Conservation (phyloP, 2,888 invertebrate genomes). For the Ptilodon capucinus region DNA sequence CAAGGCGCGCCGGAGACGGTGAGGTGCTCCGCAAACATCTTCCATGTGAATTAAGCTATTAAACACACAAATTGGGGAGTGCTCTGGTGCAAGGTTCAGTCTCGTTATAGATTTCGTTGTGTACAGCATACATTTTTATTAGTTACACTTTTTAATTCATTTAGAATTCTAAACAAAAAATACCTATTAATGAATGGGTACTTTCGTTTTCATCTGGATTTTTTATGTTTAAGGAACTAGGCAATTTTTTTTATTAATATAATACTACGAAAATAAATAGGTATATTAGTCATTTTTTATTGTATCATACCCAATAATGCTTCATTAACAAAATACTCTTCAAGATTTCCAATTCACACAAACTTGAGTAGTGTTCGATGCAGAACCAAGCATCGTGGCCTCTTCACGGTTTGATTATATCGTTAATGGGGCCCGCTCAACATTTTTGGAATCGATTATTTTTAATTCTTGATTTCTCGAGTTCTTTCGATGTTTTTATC, state of each 20-base stretch:
- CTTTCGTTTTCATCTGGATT: too few species aligned
- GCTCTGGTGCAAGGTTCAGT: conserved; percentile 45
- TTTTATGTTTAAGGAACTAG: too few species aligned
- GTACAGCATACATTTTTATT: too few species aligned
- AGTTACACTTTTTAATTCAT: too few species aligned
- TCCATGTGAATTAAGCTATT: conserved; percentile 79
- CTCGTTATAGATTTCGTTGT: conserved; percentile 40
- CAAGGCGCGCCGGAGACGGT: conserved; percentile 46
- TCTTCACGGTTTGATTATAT: not conserved
- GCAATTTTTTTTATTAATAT: conserved; percentile 12
- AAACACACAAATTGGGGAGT: conserved; percentile 63
- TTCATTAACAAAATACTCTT: too few species aligned
- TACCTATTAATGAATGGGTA: too few species aligned
- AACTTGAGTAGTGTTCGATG: conserved; percentile 34
- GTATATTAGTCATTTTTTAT: too few species aligned
- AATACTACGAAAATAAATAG: too few species aligned
- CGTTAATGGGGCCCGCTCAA: not conserved
- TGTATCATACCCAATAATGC: too few species aligned
- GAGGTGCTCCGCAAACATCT: conserved; percentile 65
- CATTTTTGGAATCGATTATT: not conserved
- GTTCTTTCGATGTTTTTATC: not conserved
- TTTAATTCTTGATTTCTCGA: conserved; percentile 11
- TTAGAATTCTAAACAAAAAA: too few species aligned
- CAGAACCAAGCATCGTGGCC: not conserved
- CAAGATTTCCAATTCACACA: not conserved